These are phyloP conservation scores for Sitta carolinensis DNA, from an alignment of 2,797 vertebrate species.

Conservation along the genomic window DNA sequence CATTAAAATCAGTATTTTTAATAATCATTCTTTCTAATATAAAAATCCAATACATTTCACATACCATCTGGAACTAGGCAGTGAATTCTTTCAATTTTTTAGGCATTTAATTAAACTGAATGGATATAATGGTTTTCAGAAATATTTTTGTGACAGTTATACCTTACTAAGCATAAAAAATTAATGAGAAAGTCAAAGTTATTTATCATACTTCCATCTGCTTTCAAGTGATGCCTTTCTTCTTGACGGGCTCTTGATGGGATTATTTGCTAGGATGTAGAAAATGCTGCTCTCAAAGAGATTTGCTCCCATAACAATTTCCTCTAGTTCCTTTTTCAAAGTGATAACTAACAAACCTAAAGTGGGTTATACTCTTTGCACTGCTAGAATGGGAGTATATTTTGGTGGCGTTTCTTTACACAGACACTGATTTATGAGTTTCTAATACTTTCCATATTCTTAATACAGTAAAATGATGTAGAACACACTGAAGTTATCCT, in stretches of 20 bases:
- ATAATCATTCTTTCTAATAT: slow-evolving; percentile 12
- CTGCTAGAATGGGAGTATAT: neutral
- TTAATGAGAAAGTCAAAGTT: neutral
- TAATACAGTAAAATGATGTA: neutral
- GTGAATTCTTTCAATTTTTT: neutral
- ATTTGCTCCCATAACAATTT: neutral
- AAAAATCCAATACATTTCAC: slow-evolving; percentile 13
- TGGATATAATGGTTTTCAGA: slow-evolving; percentile 19
- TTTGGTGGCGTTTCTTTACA: neutral
- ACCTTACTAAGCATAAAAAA: slow-evolving; percentile 6
- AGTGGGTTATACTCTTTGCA: neutral
- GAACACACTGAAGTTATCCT: neutral
- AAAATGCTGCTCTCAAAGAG: neutral
- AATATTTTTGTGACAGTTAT: slow-evolving; percentile 6
- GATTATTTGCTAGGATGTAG: neutral
- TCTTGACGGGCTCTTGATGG: neutral
- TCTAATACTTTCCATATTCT: neutral
- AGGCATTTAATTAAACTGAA: slow-evolving; percentile 31
- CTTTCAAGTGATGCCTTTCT: neutral
- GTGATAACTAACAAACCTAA: neutral
- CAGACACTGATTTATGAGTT: neutral
- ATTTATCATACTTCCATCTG: neutral
- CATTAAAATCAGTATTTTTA: slow-evolving; percentile 26
- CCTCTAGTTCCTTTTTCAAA: neutral
- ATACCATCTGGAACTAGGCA: neutral